Evolutionary conservation across 2,797 vertebrate genomes (phyloP).

Genomic region (Peromyscus eremicus): DNA sequence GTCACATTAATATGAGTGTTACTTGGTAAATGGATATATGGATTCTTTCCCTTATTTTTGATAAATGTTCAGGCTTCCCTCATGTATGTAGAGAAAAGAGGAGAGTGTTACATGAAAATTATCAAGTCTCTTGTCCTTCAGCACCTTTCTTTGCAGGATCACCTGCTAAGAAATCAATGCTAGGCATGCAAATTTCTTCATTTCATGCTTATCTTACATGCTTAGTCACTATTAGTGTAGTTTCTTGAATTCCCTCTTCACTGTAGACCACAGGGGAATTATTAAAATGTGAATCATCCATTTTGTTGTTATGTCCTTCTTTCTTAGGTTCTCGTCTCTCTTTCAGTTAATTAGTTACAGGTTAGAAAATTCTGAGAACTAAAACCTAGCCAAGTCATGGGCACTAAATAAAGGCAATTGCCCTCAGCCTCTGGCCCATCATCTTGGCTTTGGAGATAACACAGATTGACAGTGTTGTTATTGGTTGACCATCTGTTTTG

Average conservation of each 20-base stretch:
- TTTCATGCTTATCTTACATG: background rate
- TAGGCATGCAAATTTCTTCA: background rate
- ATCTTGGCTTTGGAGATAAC: background rate
- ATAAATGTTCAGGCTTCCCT: background rate
- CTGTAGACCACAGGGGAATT: background rate
- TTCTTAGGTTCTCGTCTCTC: background rate
- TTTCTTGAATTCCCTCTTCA: background rate
- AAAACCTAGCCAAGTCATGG: background rate
- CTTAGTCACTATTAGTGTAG: background rate
- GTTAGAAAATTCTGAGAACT: background rate
- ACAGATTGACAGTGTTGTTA: background rate
- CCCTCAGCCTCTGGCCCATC: background rate
- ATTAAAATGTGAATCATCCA: background rate
- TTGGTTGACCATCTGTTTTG: background rate
- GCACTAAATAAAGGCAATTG: background rate
- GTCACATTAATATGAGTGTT: background rate
- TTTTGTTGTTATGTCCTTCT: background rate
- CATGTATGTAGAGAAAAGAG: background rate
- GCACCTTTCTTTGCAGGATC: background rate
- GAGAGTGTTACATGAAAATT: background rate
- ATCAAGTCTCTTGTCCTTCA: background rate
- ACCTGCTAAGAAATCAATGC: fast-evolving
- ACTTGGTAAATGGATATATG: background rate
- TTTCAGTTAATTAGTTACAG: background rate
- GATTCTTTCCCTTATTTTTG: background rate